Percentiles rank a stretch among this genome's conserved stretches.
phyloP scores from a whole-genome alignment of 2,797 vertebrate genomes.

The Pyrocephalus nanus region DNA sequence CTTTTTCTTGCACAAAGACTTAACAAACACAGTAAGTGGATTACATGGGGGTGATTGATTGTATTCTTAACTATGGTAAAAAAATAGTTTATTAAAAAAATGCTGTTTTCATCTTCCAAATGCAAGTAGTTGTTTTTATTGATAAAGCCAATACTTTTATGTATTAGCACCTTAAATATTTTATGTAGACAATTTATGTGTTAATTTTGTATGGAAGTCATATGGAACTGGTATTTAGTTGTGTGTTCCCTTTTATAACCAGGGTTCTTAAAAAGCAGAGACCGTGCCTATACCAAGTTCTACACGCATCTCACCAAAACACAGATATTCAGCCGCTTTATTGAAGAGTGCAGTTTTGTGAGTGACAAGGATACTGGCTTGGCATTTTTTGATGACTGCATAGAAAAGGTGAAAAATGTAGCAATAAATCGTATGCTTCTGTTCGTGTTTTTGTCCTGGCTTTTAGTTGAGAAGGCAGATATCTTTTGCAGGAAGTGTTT shows the following conservation, averaged over 20 bases:
- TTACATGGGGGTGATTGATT: neutral
- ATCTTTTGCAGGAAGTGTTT: neutral
- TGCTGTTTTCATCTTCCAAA: neutral
- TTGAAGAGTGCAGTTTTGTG: constrained; percentile 98
- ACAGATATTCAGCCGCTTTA: constrained; percentile 98
- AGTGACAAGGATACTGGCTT: constrained; percentile 99
- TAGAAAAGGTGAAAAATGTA: constrained; percentile 90
- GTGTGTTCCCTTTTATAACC: constrained; percentile 39
- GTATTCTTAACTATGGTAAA: neutral
- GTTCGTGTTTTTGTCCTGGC: neutral
- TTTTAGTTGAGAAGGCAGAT: neutral
- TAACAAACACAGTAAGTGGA: neutral
- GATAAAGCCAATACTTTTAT: neutral
- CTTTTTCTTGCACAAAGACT: neutral
- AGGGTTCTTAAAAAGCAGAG: constrained; percentile 97
- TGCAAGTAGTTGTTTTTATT: neutral
- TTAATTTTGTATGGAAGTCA: neutral
- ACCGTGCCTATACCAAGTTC: constrained; percentile 95
- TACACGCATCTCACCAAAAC: constrained; percentile 94
- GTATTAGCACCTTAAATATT: neutral
- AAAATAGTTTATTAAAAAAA: neutral
- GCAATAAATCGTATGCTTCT: neutral
- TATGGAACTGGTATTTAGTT: neutral
- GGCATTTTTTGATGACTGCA: constrained; percentile 98
- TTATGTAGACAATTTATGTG: neutral